phyloP scores from a whole-genome alignment of 2,888 invertebrate species.

The Nipponacmea schrenckii region DNA sequence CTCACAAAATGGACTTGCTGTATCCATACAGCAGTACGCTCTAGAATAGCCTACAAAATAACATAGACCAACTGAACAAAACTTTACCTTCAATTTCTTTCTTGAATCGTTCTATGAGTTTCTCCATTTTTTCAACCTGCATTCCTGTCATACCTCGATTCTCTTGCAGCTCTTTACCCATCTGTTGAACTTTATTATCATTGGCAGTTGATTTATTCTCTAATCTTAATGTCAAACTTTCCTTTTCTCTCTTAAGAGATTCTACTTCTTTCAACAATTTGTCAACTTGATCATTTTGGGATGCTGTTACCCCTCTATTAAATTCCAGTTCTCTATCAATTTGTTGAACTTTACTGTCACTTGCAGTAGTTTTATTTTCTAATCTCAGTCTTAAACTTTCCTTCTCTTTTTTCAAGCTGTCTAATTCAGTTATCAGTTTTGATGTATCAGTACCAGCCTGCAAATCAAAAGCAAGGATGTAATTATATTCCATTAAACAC shows the following conservation, averaged over 20 bases:
- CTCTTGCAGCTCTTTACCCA: neutral
- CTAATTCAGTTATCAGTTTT: constrained; percentile 13
- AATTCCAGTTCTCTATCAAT: neutral
- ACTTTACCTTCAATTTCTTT: constrained; percentile 20
- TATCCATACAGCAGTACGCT: no score
- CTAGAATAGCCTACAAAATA: no score
- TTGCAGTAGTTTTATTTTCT: constrained; percentile 12
- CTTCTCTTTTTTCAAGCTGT: constrained; percentile 15
- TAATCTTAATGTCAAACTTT: constrained; percentile 11
- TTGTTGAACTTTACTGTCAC: constrained; percentile 9
- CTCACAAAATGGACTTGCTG: neutral
- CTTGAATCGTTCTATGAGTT: constrained; percentile 13
- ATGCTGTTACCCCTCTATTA: constrained; percentile 8
- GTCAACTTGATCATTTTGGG: constrained; percentile 15
- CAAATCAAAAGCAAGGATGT: neutral
- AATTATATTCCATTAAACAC: no score
- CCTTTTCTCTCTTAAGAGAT: constrained; percentile 14
- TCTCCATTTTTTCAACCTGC: constrained; percentile 18
- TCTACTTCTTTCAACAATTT: constrained; percentile 13
- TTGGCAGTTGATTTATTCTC: constrained; percentile 10
- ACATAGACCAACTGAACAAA: neutral
- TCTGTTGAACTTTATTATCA: constrained; percentile 10
- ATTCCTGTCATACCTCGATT: constrained; percentile 14
- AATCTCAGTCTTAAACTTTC: constrained; percentile 9
- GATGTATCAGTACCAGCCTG: neutral